These are phyloP conservation scores for Sapayoa aenigma DNA, from an alignment of 2,113 vertebrate genomes.

Conservation along the genomic window DNA sequence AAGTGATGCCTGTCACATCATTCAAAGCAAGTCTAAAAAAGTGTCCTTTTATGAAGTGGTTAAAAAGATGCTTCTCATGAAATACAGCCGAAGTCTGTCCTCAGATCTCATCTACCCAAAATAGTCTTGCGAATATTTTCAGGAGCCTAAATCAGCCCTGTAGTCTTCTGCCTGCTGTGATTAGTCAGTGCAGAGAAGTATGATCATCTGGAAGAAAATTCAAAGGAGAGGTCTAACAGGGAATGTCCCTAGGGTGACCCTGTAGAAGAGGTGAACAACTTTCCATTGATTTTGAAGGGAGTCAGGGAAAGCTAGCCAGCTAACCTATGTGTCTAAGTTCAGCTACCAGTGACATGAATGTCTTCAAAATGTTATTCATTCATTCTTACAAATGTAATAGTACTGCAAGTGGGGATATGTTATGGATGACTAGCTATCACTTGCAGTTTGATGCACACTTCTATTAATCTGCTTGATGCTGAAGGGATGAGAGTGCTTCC, in stretches of 20 bases:
- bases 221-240: background rate
- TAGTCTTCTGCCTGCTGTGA: background rate
- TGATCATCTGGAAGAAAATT: background rate
- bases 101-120: background rate
- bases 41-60: background rate
- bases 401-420: background rate
- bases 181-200: background rate
- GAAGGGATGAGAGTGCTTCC: background rate
- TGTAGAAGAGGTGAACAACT: background rate
- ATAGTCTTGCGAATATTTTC: background rate
- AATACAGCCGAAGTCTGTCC: background rate
- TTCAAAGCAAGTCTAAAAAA: background rate
- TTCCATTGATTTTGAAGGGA: background rate
- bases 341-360: background rate
- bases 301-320: background rate
- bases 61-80: background rate
- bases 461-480: background rate
- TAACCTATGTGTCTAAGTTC: background rate
- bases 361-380: background rate
- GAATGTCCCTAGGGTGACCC: background rate
- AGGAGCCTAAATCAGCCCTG: background rate
- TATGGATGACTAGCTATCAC: background rate
- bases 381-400: background rate
- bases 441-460: background rate
- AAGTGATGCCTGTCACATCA: background rate